Conservation (phyloP, 1,140 invertebrate species). For the Coelopa frigida region DNA sequence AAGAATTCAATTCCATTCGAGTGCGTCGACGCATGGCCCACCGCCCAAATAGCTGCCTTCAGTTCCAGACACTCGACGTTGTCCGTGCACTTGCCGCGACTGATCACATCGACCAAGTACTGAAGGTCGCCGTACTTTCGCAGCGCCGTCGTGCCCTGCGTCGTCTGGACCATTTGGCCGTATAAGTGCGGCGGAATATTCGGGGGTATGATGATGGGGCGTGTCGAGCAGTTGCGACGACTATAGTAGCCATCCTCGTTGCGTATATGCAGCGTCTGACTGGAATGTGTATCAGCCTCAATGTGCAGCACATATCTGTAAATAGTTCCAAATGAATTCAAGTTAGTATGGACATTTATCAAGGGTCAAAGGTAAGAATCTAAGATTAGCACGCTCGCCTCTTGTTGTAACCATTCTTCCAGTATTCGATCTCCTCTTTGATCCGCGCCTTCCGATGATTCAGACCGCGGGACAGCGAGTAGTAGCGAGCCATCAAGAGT, state of each 20-base stretch:
- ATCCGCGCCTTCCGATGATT: constrained; percentile 59
- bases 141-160: constrained; percentile 63
- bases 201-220: constrained; percentile 42
- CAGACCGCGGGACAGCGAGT: constrained; percentile 68
- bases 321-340: too few species aligned
- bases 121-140: constrained; percentile 46
- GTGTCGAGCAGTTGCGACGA: constrained; percentile 47
- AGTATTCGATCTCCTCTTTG: constrained; percentile 65
- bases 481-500: constrained; percentile 71
- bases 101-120: constrained; percentile 45
- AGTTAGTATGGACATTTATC: background rate
- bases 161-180: constrained; percentile 75
- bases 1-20: constrained; percentile 65
- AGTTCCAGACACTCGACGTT: constrained; percentile 63
- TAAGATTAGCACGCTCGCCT: constrained; percentile 50
- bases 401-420: constrained; percentile 66
- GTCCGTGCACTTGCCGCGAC: constrained; percentile 50
- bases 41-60: constrained; percentile 85
- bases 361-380: constrained; percentile 7
- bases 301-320: constrained; percentile 77
- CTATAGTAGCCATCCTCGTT: constrained; percentile 73
- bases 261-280: constrained; percentile 74
- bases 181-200: constrained; percentile 78
- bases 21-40: constrained; percentile 76
- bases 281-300: constrained; percentile 80